phyloP scores from a whole-genome alignment of 2,797 vertebrate genomes.

The Zalophus californianus region DNA sequence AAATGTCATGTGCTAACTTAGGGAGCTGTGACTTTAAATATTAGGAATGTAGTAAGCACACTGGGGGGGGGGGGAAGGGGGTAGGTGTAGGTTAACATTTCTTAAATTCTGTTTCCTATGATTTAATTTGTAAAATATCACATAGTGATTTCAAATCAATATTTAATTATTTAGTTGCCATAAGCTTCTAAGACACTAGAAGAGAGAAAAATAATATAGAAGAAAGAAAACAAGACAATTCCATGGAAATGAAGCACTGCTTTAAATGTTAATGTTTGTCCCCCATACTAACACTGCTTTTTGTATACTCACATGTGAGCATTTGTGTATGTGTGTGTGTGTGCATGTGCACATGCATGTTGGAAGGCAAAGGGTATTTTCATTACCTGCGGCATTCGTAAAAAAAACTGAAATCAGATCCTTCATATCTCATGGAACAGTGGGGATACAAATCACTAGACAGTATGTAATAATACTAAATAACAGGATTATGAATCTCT shows the following conservation, averaged over 20 bases:
- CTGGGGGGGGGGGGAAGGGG: background rate
- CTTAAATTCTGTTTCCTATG: slow-evolving; percentile 20
- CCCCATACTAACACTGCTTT: background rate
- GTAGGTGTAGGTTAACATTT: background rate
- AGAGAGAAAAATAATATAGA: background rate
- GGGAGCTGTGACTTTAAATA: background rate
- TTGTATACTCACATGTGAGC: background rate
- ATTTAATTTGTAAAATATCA: slow-evolving; percentile 22
- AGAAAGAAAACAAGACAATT: background rate
- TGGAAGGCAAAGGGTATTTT: background rate
- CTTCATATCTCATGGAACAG: background rate
- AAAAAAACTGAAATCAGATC: slow-evolving; percentile 42
- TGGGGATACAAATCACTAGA: background rate
- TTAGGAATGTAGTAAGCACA: background rate
- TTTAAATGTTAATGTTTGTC: slow-evolving; percentile 25
- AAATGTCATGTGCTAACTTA: slow-evolving; percentile 25
- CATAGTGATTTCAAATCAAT: slow-evolving; percentile 16
- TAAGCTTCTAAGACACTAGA: background rate
- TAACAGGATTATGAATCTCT: background rate
- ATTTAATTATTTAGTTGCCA: slow-evolving; percentile 21
- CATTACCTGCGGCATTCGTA: background rate
- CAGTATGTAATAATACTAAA: background rate
- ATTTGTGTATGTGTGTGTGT: background rate
- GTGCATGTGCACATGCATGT: background rate
- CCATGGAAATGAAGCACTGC: background rate